These are phyloP conservation scores for Lithophane leautieri DNA, from an alignment of 2,888 invertebrate genomes.

Conservation along the genomic window DNA sequence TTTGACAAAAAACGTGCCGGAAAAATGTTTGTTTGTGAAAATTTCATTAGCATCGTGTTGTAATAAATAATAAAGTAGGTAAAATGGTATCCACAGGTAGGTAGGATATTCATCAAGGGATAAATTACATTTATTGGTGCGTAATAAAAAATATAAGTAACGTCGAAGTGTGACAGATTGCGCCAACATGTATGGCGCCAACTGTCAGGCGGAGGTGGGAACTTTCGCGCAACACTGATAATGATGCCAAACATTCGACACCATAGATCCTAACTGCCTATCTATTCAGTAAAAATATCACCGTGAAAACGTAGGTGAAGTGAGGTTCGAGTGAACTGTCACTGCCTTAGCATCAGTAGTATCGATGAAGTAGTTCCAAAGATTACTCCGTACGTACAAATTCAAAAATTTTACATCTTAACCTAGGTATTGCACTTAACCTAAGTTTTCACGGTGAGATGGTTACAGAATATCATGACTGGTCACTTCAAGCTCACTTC, in stretches of 20 bases:
- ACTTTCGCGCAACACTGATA: conserved; percentile 13
- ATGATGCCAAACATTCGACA: conserved; percentile 30
- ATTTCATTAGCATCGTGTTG: conserved; percentile 12
- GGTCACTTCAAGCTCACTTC: too few species aligned
- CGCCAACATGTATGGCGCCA: background rate
- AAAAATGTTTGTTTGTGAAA: conserved; percentile 27
- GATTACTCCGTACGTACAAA: too few species aligned
- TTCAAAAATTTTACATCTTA: too few species aligned
- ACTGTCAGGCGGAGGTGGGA: background rate
- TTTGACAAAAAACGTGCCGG: conserved; percentile 1
- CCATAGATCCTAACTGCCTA: background rate
- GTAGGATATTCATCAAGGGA: background rate
- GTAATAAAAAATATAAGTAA: background rate
- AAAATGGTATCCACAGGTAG: conserved; percentile 1
- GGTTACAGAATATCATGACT: too few species aligned
- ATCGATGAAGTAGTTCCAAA: too few species aligned
- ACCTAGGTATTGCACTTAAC: too few species aligned
- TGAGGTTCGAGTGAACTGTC: too few species aligned
- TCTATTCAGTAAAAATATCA: too few species aligned
- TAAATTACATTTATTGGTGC: background rate
- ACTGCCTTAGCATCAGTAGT: too few species aligned
- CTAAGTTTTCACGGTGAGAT: too few species aligned
- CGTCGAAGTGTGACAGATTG: conserved; percentile 11
- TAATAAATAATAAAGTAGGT: conserved; percentile 9
- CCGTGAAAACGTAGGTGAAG: too few species aligned